Evolutionary conservation across 2,113 vertebrate genomes (phyloP).

Genomic region (Hemiscyllium ocellatum): DNA sequence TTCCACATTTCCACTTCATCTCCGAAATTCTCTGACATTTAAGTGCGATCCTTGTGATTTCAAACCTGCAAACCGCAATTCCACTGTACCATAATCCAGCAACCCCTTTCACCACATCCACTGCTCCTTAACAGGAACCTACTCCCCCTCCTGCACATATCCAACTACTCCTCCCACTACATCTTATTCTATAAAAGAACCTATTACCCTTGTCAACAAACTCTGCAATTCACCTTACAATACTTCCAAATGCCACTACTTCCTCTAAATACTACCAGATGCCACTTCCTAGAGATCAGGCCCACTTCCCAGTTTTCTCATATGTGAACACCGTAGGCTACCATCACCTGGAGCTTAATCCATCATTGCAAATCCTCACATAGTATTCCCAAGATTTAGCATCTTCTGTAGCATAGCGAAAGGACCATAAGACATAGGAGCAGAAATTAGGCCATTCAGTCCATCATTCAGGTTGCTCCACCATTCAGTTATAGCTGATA

Average conservation of each 20-base stretch:
- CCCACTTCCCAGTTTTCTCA: background rate
- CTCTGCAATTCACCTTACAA: background rate
- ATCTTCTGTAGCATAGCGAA: background rate
- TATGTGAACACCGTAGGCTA: too few species aligned
- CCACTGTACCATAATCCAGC: background rate
- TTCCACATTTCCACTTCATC: background rate
- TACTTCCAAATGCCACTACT: background rate
- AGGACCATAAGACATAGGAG: too few species aligned
- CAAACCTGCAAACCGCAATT: background rate
- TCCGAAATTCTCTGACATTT: background rate
- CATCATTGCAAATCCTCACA: background rate
- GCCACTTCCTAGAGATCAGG: background rate
- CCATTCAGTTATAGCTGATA: too few species aligned
- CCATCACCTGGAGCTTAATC: too few species aligned
- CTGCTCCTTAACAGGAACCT: too few species aligned
- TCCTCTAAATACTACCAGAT: background rate
- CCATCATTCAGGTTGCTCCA: too few species aligned
- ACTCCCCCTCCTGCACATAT: background rate
- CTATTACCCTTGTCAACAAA: background rate
- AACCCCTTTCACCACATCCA: background rate
- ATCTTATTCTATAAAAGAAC: background rate
- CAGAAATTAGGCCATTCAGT: too few species aligned
- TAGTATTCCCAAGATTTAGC: background rate
- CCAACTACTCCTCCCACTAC: background rate
- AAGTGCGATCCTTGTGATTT: background rate